Evolutionary conservation across 2,888 invertebrate genomes (phyloP), one percentile per base, ranked within the genome.

Genomic region (Phortica magna): DNA sequence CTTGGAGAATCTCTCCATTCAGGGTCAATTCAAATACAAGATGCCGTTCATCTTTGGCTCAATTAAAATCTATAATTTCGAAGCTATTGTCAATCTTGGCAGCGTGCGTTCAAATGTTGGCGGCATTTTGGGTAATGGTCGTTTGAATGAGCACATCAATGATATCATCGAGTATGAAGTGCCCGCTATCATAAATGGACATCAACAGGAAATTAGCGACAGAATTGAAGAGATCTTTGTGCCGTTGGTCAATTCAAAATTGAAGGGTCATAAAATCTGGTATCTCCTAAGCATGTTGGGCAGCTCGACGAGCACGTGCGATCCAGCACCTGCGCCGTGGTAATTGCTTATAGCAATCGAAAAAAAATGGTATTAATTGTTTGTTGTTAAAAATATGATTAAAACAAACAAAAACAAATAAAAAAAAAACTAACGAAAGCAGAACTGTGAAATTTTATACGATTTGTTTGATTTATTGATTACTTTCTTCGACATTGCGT

Each of bases 21-120:
- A 85, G 71, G 91, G 91, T 4, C 79, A 84, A 55, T 90, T 91
- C 81, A 90, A 90, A 73, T 91, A 91, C 76, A 91, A 87, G 80
- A 85, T 90, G 84, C 91, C 91, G 59, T 76, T 88, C 61, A 71
- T 91, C 7, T 88, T 84, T 39, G 90, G 91, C 39, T 90, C 90
- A 43, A 85, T 89, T 42, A 88, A 87, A 81, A 90, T 91, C 74
- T 90, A 86, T 74, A 90, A 90, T 1, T 90, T 91, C 73, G 68
- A 88, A 14, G 77, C 83, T 43, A 76, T 78, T 6, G 82, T 91
- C 0, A 73, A 75, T 0, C 74, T 91, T 71, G 90, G 89, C 0
- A 82, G 87, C 41, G 86, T 88, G 6, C 77, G 77, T 48, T 90
- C 91, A 0, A 83, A 89, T 70, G 87, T 90, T 76, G 88, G 89